Evolutionary conservation across 53 echinoderm and acorn worm genomes (phyloP), one percentile per base, ranked within the genome.

Genomic region (Holothuria scabra): DNA sequence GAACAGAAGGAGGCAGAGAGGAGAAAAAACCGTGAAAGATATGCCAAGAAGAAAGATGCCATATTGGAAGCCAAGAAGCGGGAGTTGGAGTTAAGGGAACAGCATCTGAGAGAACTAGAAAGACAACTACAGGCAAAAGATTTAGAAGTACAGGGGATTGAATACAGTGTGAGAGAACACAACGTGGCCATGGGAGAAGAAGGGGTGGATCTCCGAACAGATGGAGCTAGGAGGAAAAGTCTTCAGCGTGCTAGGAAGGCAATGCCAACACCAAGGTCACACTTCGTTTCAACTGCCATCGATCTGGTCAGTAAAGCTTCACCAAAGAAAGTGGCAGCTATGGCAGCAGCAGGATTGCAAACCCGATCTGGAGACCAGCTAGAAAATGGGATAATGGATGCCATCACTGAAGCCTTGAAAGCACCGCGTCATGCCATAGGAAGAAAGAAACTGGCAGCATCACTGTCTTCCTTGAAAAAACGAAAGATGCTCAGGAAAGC

Each of bases 401-500:
- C 70, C 22, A 46, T 70, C 7, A n/a, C 70, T 16, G 25, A 35
- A 2, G 70, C 20, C 14, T 21, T 70, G 22, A 19, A 35, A 70
- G 37, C 38, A 3, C 70, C 70, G 33, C 22, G 38, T 21, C 38
- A 35, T 37, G 31, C 70, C 12, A 38, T 26, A 23, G 26, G 5
- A 29, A 76, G 76, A 28, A 76, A 76, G n/a, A 25, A 29, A 14
- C 60, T 74, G 65, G 28, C 83, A 46, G n/a, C 56, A 24, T 57
- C 84, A 44, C 46, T 89, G 26, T 23, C 12, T 32, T n/a, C n/a
- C 35, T 31, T 84, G 57, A 89, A 89, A 66, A 78, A 64, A 46
- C 19, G 48, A 22, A 56, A 52, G 30, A 60, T 84, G 57, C 89
- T 84, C 60, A 68, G 79, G 30, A 33, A 63, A 68, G 88, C 83